Evolutionary conservation across 1,140 invertebrate species (phyloP), one percentile per base, ranked within the genome.

Genomic region (Probaryconus sp.): DNA sequence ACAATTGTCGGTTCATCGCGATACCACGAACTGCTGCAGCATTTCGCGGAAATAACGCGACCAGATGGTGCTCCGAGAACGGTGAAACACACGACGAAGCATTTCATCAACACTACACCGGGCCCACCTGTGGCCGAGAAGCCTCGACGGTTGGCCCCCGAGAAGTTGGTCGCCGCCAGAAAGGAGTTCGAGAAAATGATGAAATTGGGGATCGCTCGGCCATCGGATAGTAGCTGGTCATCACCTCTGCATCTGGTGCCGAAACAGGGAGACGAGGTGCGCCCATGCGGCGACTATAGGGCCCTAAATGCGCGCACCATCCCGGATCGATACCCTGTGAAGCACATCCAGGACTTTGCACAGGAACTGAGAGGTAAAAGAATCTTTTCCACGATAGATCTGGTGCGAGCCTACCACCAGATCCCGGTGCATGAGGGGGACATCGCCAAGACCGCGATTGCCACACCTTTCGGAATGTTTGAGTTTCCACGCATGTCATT

Each of bases 401-500:
- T n/a, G n/a, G n/a, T n/a, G n/a, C n/a, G n/a, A n/a, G n/a, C n/a
- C n/a, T n/a, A n/a, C n/a, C n/a, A n/a, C n/a, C n/a, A n/a, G n/a
- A n/a, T n/a, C n/a, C n/a, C n/a, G n/a, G n/a, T n/a, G n/a, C n/a
- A 45, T 5, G 33, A 40, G 3, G 58, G 70, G 0, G 81, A 88
- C 43, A 72, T 83, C 4, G 21, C 30, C 13, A 87, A 86, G 35
- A 87, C 84, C 0, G 83, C 82, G 50, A 73, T 81, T 1, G 77
- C 56, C 1, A 85, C 80, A 5, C 81, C 80, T 9, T 85, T 84
- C 18, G 78, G 83, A 0, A 40, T 87, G 7, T 83, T 78, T 6
- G 38, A 42, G 10, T 42, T 20, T 5, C 2, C 6, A 21, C 1
- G 18, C 3, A 42, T 86, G 80, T 60, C 78, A 1, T 86, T 87